A percentile compares a stretch with the other conserved stretches of the same genome.
phyloP scores from a whole-genome alignment of 1,140 invertebrate species.

The Andricus grossulariae region DNA sequence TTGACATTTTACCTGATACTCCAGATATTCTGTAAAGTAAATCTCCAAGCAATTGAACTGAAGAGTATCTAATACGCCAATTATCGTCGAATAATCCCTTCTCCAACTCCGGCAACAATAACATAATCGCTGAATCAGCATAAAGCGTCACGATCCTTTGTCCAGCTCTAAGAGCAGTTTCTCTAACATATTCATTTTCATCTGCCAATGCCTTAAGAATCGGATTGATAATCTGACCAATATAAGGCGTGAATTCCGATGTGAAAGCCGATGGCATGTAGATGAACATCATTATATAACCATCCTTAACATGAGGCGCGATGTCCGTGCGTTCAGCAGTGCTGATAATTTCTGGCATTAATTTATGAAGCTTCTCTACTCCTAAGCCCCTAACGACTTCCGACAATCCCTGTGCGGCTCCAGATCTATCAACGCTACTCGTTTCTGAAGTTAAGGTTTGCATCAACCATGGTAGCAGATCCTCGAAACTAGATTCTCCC shows the following conservation, averaged over 20 bases:
- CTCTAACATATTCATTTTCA: conserved; percentile 99
- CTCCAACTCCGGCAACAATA: conserved; percentile 96
- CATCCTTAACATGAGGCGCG: conserved; percentile 98
- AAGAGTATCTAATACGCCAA: conserved; percentile 96
- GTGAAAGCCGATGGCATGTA: conserved; percentile 99
- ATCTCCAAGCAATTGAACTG: conserved; percentile 97
- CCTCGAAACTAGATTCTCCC: conserved; percentile 96
- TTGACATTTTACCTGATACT: conserved; percentile 99
- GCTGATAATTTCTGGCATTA: conserved; percentile 98
- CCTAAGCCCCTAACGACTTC: conserved; percentile 98
- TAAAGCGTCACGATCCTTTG: conserved; percentile 98
- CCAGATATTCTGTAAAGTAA: conserved; percentile 97
- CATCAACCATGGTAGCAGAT: conserved; percentile 98
- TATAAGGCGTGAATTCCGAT: conserved; percentile 96
- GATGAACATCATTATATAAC: conserved; percentile 99
- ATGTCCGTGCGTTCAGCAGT: conserved; percentile 96
- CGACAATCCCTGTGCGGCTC: conserved; percentile 97
- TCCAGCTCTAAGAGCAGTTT: conserved; percentile 97
- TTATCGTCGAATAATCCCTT: conserved; percentile 96
- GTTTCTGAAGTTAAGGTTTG: conserved; percentile 97
- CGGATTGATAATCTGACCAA: conserved; percentile 97
- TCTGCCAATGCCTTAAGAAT: conserved; percentile 98
- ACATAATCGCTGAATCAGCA: conserved; percentile 95
- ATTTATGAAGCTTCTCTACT: conserved; percentile 93
- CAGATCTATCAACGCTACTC: conserved; percentile 96